phyloP scores from a whole-genome alignment of 2,888 invertebrate genomes.

The Galeopsomyia nigrocyanea region DNA sequence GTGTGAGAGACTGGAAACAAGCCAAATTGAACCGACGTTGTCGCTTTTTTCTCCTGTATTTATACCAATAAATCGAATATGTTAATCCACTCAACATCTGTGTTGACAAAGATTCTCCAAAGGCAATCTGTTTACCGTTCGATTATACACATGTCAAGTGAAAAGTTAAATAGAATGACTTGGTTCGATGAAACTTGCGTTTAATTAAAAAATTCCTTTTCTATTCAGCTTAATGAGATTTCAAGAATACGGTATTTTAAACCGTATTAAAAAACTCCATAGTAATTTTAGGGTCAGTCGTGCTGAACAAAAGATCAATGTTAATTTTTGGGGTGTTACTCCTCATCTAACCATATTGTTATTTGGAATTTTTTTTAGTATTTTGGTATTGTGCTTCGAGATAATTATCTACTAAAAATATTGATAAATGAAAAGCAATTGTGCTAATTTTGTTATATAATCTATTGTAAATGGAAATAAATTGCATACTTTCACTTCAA shows the following conservation, averaged over 20 bases:
- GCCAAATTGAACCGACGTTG: neutral
- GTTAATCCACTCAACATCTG: neutral
- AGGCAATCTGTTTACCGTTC: constrained; percentile 47
- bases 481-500: too few species aligned
- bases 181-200: too few species aligned
- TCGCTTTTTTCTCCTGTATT: neutral
- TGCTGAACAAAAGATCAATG: too few species aligned
- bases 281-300: too few species aligned
- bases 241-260: constrained; percentile 31
- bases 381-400: neutral
- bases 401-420: too few species aligned
- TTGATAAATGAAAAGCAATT: too few species aligned
- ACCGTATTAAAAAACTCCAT: constrained; percentile 35
- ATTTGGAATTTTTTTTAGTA: too few species aligned
- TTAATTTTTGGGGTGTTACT: too few species aligned
- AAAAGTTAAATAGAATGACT: neutral
- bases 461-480: too few species aligned
- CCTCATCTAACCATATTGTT: too few species aligned
- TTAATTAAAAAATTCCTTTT: neutral
- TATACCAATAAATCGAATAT: constrained; percentile 11
- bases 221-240: constrained; percentile 26
- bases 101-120: constrained; percentile 27
- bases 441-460: too few species aligned
- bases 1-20: too few species aligned
- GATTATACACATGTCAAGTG: constrained; percentile 38